phyloP scores from a whole-genome alignment of 2,888 invertebrate species.

The Lobophora halterata region DNA sequence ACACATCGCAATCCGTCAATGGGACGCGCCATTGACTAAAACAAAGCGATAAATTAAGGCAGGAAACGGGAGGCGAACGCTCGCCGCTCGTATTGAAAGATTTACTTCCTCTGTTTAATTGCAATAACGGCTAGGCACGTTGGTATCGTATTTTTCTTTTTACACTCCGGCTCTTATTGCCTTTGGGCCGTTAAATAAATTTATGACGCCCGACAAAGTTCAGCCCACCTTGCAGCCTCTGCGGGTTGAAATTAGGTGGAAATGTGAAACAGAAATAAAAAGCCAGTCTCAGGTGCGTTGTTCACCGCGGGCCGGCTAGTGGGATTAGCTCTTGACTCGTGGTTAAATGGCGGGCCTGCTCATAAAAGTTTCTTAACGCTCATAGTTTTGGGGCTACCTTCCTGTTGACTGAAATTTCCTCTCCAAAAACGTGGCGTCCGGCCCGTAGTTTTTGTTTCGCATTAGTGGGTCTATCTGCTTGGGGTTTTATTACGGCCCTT shows the following conservation, averaged over 20 bases:
- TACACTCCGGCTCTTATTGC: slow-evolving; percentile 80
- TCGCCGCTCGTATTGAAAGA: slow-evolving; percentile 78
- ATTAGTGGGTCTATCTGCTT: slow-evolving; percentile 56
- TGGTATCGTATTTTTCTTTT: slow-evolving; percentile 81
- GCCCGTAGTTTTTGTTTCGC: slow-evolving; percentile 54
- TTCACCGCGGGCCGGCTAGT: slow-evolving; percentile 50
- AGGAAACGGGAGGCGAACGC: slow-evolving; percentile 73
- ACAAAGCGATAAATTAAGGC: slow-evolving; percentile 79
- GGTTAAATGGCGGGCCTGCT: slow-evolving; percentile 70
- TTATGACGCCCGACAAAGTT: slow-evolving; percentile 80
- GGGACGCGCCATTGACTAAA: slow-evolving; percentile 74
- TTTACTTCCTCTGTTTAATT: slow-evolving; percentile 81
- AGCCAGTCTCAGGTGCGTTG: slow-evolving; percentile 73
- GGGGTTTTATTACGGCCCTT: slow-evolving; percentile 48
- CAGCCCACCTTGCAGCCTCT: slow-evolving; percentile 72
- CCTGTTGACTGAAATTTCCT: slow-evolving; percentile 62
- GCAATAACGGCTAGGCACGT: slow-evolving; percentile 81
- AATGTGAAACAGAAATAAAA: slow-evolving; percentile 76
- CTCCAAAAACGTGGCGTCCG: slow-evolving; percentile 43
- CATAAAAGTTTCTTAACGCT: slow-evolving; percentile 78
- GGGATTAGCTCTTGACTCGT: slow-evolving; percentile 74
- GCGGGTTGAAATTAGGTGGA: slow-evolving; percentile 74
- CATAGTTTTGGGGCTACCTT: slow-evolving; percentile 66
- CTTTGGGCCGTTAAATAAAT: slow-evolving; percentile 80
- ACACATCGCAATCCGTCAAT: slow-evolving; percentile 77